A percentile compares a stretch with the other conserved stretches of the same genome.
phyloP scores from a whole-genome alignment of 2,797 vertebrate genomes.

The Pseudopleuronectes americanus region DNA sequence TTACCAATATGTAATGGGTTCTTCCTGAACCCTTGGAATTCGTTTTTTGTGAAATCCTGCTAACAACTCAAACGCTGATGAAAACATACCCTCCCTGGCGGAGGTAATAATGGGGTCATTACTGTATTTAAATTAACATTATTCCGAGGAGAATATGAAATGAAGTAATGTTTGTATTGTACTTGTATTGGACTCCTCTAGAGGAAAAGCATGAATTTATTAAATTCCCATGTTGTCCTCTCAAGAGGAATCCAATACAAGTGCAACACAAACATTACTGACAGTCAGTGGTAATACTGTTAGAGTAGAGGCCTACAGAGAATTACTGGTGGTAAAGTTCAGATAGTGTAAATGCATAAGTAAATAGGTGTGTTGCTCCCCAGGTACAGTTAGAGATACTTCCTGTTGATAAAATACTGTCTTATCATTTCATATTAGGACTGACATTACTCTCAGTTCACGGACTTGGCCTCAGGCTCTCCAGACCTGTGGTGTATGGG shows the following conservation, averaged over 20 bases:
- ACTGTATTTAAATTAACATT: neutral
- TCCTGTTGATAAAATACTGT: constrained; percentile 22
- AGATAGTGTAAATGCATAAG: constrained; percentile 8
- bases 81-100: too few species aligned
- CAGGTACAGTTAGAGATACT: constrained; percentile 3
- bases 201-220: neutral
- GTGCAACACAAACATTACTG: constrained; percentile 8
- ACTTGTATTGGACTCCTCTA: too few species aligned
- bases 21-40: too few species aligned
- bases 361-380: constrained; percentile 15
- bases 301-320: neutral
- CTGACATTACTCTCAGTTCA: constrained; percentile 17
- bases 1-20: too few species aligned
- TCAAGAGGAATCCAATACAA: neutral
- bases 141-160: constrained; percentile 2
- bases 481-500: neutral
- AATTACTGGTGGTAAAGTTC: constrained; percentile 9
- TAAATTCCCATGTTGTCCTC: neutral
- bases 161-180: too few species aligned
- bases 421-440: constrained; percentile 12
- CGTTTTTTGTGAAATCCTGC: too few species aligned
- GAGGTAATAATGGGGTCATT: neutral
- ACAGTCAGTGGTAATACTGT: constrained; percentile 14
- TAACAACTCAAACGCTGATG: too few species aligned
- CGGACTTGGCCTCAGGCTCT: constrained; percentile 21